phyloP scores from a whole-genome alignment of 2,888 invertebrate species.

The Bellardia bayeri region DNA sequence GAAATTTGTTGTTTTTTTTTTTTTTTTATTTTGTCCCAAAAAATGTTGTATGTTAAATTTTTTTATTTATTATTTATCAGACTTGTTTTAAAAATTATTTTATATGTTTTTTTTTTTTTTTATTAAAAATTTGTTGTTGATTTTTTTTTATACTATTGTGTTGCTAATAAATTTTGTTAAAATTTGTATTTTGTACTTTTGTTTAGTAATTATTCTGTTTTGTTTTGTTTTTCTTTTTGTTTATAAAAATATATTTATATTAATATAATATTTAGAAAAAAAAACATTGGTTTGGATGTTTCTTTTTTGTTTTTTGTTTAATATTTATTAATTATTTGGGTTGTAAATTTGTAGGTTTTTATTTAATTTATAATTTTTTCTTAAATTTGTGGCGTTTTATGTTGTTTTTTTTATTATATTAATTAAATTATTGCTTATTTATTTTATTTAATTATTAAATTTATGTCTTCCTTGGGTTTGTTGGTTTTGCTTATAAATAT shows the following conservation, averaged over 20 bases:
- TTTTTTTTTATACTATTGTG: conserved; percentile 75
- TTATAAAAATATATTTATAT: conserved; percentile 72
- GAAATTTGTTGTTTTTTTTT: conserved; percentile 50
- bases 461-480: conserved; percentile 82
- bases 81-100: conserved; percentile 72
- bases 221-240: conserved; percentile 75
- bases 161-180: conserved; percentile 76
- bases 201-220: conserved; percentile 80
- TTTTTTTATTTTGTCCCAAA: conserved; percentile 36
- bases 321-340: conserved; percentile 53
- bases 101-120: conserved; percentile 34
- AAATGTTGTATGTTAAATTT: conserved; percentile 31
- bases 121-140: conserved; percentile 75
- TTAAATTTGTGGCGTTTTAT: conserved; percentile 73
- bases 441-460: conserved; percentile 57
- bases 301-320: conserved; percentile 39
- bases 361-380: conserved; percentile 49
- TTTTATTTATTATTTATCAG: conserved; percentile 74
- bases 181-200: conserved; percentile 80
- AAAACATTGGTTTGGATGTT: conserved; percentile 72
- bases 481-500: conserved; percentile 80
- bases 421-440: conserved; percentile 71
- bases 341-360: conserved; percentile 75
- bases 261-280: conserved; percentile 57
- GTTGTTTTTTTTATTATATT: conserved; percentile 66